Base-by-base conservation (phyloP, 2,113 vertebrate genomes). In the Thermophis baileyi region DNA sequence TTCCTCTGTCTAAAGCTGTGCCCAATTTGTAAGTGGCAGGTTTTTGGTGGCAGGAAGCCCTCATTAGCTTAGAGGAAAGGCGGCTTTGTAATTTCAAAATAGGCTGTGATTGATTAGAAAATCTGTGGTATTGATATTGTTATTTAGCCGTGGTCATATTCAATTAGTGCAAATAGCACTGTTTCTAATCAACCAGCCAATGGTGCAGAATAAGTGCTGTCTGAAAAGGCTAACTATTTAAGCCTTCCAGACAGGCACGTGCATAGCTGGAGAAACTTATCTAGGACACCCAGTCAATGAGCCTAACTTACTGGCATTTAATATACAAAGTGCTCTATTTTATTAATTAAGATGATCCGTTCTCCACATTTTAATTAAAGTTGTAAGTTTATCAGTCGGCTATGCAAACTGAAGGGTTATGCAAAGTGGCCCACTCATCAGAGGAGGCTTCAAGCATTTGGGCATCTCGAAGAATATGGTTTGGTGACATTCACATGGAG, bases 61-160 rank as follows among this genome's bases (percentile, higher is more conserved):
- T 91, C 27, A 25, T n/a, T 91, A 16, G 0, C n/a, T 91, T n/a
- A 10, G 57, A 89, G 60, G 0, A 51, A 89, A 81, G 69, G 55
- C 27, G 69, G 55, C 55, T 85, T 27, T 27, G 14, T 20, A 22
- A 20, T 92, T 94, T 51, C 18, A 74, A 30, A 44, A 94, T 93
- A 92, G 25, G 50, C 91, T 92, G 93, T 91, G 91, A 81, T 92
- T 90, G 81, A 63, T 30, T 25, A 87, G n/a, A 88, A 89, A 93
- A 95, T 24, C 85, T 40, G 49, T 2, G 11, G 63, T 95, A 44
- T 91, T 94, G 53, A 81, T 87, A 10, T 63, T 95, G 46, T 57
- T 89, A 1, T 50, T 85, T 57, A 91, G 69, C 18, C 85, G 3
- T 92, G 74, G 47, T 74, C 92, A 51, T 47, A 7, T 24, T 91